These are phyloP conservation scores for Cotesia vestalis DNA, from an alignment of 1,140 invertebrate species.

Conservation along the genomic window DNA sequence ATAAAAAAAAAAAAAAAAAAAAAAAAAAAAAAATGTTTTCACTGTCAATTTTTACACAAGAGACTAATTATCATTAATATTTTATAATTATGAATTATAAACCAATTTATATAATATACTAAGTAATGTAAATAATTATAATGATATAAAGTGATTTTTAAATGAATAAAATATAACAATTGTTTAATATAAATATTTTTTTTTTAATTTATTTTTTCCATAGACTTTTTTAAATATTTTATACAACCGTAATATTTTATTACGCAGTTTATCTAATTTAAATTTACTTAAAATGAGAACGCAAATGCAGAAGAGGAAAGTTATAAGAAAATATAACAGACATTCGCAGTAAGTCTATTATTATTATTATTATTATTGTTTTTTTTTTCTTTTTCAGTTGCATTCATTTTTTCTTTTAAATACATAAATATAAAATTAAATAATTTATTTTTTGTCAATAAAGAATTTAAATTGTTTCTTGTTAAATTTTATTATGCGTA, in stretches of 20 bases:
- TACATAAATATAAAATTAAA: conserved; percentile 20
- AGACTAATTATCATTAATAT: no score
- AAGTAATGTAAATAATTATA: conserved; percentile 6
- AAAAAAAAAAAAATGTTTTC: no score
- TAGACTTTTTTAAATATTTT: neutral
- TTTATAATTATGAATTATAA: no score
- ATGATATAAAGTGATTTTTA: neutral
- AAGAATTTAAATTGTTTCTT: no score
- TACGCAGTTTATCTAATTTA: conserved; percentile 4
- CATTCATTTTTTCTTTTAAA: no score
- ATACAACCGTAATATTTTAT: neutral
- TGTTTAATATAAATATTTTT: conserved; percentile 8
- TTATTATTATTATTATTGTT: no score
- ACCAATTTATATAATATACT: no score
- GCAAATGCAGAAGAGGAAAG: neutral
- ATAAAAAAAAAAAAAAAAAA: no score
- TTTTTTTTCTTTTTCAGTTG: no score
- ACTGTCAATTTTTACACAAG: no score
- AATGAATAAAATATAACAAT: neutral
- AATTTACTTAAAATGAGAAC: neutral
- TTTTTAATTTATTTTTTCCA: conserved; percentile 7
- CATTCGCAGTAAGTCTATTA: no score
- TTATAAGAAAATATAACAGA: conserved; percentile 6
- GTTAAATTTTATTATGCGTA: neutral
- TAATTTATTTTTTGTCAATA: neutral